phyloP scores from a whole-genome alignment of 2,888 invertebrate genomes.

The Drosophila paramelanica region DNA sequence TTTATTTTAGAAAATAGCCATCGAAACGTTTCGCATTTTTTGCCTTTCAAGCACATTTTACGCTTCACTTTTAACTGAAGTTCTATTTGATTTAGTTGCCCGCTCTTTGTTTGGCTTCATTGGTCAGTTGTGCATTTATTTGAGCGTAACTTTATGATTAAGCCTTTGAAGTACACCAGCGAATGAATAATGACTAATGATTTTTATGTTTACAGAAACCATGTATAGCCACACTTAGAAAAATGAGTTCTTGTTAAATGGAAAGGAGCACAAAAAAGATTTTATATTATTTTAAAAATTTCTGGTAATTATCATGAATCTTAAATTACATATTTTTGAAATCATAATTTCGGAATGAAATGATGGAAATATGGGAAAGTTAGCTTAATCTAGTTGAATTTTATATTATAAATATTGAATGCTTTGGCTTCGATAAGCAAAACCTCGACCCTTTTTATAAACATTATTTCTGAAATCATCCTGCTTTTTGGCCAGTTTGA shows the following conservation, averaged over 20 bases:
- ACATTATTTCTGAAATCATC: not conserved
- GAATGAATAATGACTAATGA: conserved; percentile 30
- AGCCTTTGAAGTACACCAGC: conserved; percentile 39
- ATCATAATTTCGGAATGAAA: no score
- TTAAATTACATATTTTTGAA: no score
- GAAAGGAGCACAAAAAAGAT: not conserved
- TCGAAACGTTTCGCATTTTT: conserved; percentile 32
- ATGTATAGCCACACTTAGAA: not conserved
- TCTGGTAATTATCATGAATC: no score
- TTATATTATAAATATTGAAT: no score
- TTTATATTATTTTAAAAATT: no score
- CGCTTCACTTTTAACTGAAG: conserved; percentile 70
- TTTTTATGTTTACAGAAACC: conserved; percentile 7
- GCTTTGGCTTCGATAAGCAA: no score
- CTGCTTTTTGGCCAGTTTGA: not conserved
- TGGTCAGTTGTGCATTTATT: conserved; percentile 69
- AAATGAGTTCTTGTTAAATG: not conserved
- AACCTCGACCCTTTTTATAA: no score
- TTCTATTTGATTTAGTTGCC: conserved; percentile 68
- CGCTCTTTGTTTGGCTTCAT: conserved; percentile 51
- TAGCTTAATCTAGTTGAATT: no score
- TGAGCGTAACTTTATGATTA: conserved; percentile 63
- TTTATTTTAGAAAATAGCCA: conserved; percentile 70
- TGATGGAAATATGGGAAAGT: no score
- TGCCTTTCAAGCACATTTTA: conserved; percentile 55